phyloP scores from a whole-genome alignment of 2,113 vertebrate genomes.

The Pelodiscus sinensis region DNA sequence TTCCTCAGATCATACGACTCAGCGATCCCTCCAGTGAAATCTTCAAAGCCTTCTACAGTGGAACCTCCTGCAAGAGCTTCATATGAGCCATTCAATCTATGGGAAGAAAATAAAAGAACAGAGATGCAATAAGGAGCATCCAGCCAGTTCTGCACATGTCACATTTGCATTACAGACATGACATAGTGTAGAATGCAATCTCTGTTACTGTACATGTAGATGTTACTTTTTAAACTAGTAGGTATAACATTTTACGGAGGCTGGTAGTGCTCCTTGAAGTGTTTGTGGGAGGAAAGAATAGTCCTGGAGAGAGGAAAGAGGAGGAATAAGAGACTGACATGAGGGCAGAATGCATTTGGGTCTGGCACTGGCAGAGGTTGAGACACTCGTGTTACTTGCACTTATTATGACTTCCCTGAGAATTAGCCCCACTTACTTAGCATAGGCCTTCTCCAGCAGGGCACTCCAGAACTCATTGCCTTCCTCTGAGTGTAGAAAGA shows the following conservation, averaged over 20 bases:
- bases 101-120: background rate
- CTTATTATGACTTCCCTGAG: background rate
- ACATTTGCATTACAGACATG: background rate
- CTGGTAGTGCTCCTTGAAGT: background rate
- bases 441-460: constrained; percentile 84
- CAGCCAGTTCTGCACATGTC: background rate
- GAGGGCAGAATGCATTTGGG: background rate
- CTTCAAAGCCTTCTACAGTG: constrained; percentile 83
- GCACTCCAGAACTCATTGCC: constrained; percentile 82
- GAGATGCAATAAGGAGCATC: background rate
- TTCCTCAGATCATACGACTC: constrained; percentile 80
- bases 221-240: background rate
- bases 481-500: constrained; percentile 81
- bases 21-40: constrained; percentile 84
- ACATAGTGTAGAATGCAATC: background rate
- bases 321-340: background rate
- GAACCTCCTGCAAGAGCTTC: constrained; percentile 83
- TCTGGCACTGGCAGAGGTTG: background rate
- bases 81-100: constrained; percentile 82
- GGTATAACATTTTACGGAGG: background rate
- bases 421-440: constrained; percentile 72
- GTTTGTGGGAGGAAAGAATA: background rate
- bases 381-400: background rate
- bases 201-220: rapidly evolving
- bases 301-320: background rate